These are phyloP conservation scores for Acrocephalus scirpaceus DNA, from an alignment of 2,797 vertebrate species.

Conservation along the genomic window DNA sequence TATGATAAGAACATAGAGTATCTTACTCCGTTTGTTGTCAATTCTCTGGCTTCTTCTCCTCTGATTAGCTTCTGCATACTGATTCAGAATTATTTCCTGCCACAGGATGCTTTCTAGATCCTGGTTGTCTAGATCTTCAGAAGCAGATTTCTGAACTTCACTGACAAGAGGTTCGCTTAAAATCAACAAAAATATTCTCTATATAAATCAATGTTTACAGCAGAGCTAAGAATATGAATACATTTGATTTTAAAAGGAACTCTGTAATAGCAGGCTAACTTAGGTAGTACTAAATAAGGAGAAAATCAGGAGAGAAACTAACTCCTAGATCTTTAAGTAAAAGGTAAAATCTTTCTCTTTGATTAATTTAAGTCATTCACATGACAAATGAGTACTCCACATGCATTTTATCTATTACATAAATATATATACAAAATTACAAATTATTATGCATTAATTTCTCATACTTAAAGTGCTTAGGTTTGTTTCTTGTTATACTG, in stretches of 20 bases:
- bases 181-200: background rate
- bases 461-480: slow-evolving; percentile 16
- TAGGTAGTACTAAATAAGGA: background rate
- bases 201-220: background rate
- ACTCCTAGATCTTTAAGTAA: background rate
- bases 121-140: background rate
- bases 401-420: background rate
- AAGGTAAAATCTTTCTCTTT: background rate
- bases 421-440: background rate
- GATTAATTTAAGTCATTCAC: background rate
- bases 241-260: background rate
- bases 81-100: background rate
- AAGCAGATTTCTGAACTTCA: slow-evolving; percentile 37
- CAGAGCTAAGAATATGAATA: background rate
- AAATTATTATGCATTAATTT: background rate
- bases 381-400: background rate
- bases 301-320: background rate
- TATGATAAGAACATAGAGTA: background rate
- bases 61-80: background rate
- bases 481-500: background rate
- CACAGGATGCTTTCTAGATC: background rate
- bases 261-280: background rate
- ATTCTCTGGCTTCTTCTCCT: slow-evolving; percentile 57
- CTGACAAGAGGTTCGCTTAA: slow-evolving; percentile 25
- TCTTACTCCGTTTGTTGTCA: slow-evolving; percentile 59